A percentile compares a stretch with the other conserved stretches of the same genome.
Evolutionary conservation across 2,113 vertebrate species (phyloP).

Genomic region (Urocitellus parryii): DNA sequence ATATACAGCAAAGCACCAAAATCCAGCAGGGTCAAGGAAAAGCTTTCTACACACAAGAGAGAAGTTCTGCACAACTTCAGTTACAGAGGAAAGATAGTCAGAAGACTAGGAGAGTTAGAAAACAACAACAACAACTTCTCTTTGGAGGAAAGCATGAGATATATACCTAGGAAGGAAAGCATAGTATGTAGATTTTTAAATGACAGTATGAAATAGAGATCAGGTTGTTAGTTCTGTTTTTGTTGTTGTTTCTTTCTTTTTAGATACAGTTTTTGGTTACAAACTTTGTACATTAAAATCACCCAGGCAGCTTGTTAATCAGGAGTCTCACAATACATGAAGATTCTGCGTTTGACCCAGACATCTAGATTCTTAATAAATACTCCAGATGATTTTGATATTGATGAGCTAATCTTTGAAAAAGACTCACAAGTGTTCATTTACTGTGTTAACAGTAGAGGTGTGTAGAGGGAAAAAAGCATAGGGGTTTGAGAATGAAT

Average conservation of each 20-base stretch:
- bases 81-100: background rate
- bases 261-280: background rate
- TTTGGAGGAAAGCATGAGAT: background rate
- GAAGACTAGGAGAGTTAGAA: background rate
- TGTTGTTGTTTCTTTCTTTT: background rate
- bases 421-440: background rate
- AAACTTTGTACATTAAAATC: background rate
- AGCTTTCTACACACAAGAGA: background rate
- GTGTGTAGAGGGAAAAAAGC: background rate
- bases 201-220: background rate
- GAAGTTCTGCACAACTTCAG: background rate
- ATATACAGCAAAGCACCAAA: background rate
- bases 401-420: background rate
- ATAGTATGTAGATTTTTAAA: background rate
- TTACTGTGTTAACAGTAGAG: background rate
- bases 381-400: background rate
- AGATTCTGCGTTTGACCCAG: background rate
- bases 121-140: background rate
- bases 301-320: background rate
- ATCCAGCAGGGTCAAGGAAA: background rate
- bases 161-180: background rate
- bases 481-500: background rate
- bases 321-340: background rate
- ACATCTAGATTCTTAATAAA: conserved; percentile 28
- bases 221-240: background rate